Conservation (phyloP, 2,797 vertebrate genomes). For the Sebastes ruberrimus region DNA sequence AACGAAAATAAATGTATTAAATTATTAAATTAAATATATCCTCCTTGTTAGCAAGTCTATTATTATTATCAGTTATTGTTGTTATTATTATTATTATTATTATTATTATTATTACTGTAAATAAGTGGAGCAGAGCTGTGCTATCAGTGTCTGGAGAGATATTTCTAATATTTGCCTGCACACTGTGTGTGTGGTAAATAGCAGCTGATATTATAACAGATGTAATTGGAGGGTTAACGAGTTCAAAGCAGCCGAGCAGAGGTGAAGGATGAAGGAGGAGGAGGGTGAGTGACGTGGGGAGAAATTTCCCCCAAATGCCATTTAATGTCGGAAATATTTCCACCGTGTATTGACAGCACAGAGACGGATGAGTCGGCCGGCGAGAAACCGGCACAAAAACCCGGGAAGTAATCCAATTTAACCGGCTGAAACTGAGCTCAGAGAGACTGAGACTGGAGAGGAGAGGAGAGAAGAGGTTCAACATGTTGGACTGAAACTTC, state of each 20-base stretch:
- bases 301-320: conserved; percentile 78
- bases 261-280: conserved; percentile 35
- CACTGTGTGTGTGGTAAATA: background rate
- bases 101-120: background rate
- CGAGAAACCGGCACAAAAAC: conserved; percentile 32
- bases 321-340: conserved; percentile 81
- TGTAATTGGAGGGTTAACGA: conserved; percentile 49
- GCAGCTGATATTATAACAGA: conserved; percentile 24
- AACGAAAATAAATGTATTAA: conserved; percentile 1
- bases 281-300: conserved; percentile 60
- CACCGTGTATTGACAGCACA: conserved; percentile 71
- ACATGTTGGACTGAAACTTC: conserved; percentile 57
- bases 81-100: background rate
- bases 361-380: conserved; percentile 55
- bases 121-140: background rate
- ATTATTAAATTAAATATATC: background rate
- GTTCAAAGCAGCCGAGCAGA: conserved; percentile 34
- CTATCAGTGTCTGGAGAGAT: background rate
- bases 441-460: background rate
- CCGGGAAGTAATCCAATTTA: conserved; percentile 58
- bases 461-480: conserved; percentile 7
- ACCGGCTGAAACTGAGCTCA: background rate
- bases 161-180: background rate
- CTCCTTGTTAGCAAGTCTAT: background rate
- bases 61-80: background rate